Evolutionary conservation across 2,797 vertebrate species (phyloP).

Genomic region (Scolopax rusticola): DNA sequence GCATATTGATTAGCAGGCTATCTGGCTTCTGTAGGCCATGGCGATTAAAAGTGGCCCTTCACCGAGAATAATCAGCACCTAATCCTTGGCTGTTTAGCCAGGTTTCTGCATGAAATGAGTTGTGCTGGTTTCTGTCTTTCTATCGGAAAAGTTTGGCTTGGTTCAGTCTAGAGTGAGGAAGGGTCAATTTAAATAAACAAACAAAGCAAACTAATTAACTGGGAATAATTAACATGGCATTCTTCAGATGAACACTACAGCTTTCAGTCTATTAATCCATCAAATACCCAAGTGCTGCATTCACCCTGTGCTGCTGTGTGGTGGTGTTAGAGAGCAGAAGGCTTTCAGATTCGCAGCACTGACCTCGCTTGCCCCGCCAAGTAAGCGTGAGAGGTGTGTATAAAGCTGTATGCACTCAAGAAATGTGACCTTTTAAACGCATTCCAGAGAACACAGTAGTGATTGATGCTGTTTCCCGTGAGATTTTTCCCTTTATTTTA

Average conservation of each 20-base stretch:
- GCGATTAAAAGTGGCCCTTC: neutral
- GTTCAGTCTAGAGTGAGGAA: neutral
- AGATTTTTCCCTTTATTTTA: neutral
- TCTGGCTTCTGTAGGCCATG: neutral
- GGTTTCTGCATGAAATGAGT: neutral
- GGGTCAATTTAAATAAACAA: neutral
- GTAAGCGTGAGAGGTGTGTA: neutral
- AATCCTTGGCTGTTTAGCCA: neutral
- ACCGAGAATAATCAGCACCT: neutral
- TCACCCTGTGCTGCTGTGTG: neutral
- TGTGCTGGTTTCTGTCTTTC: neutral
- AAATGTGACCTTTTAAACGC: neutral
- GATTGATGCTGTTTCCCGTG: neutral
- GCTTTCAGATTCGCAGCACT: fast-evolving
- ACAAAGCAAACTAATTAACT: neutral
- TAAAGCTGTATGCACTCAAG: neutral
- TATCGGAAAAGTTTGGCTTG: neutral
- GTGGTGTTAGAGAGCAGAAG: neutral
- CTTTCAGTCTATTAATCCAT: neutral
- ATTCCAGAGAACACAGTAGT: neutral
- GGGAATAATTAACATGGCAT: neutral
- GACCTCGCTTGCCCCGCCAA: neutral
- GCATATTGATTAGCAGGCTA: neutral
- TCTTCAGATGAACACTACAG: neutral
- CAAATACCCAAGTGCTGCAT: neutral